These are phyloP conservation scores for human DNA, from an alignment of 2,113 vertebrate genomes.

Conservation along the genomic window DNA sequence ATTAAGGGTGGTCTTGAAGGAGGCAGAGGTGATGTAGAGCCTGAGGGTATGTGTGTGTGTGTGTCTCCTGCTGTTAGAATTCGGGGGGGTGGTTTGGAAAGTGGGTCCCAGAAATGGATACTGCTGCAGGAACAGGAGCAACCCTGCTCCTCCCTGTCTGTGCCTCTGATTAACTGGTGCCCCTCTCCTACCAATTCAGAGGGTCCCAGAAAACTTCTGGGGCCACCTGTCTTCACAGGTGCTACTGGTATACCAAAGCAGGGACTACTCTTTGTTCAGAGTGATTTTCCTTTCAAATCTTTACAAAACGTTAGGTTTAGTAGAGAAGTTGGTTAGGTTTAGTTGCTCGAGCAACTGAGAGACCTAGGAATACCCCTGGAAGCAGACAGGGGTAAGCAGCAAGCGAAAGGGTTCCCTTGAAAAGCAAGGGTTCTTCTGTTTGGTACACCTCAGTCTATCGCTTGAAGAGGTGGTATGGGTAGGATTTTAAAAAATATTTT, in stretches of 20 bases:
- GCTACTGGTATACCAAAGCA: background rate
- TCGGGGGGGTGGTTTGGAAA: background rate
- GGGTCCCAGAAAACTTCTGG: background rate
- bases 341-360: background rate
- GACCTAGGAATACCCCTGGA: background rate
- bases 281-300: slow-evolving; percentile 18
- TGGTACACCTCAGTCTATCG: background rate
- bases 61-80: background rate
- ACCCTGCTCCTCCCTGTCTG: background rate
- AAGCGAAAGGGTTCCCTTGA: background rate
- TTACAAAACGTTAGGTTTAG: background rate
- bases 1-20: background rate
- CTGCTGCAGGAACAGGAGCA: background rate
- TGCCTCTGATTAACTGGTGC: background rate
- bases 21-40: background rate
- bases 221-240: background rate
- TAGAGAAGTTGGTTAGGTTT: background rate
- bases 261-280: background rate
- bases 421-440: background rate
- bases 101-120: background rate
- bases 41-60: background rate
- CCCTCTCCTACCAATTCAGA: background rate
- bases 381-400: background rate
- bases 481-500: background rate
- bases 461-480: background rate